Evolutionary conservation across 2,797 vertebrate species (phyloP), one percentile per base, ranked within the genome.

Genomic region (Zenarchopterus dispar): DNA sequence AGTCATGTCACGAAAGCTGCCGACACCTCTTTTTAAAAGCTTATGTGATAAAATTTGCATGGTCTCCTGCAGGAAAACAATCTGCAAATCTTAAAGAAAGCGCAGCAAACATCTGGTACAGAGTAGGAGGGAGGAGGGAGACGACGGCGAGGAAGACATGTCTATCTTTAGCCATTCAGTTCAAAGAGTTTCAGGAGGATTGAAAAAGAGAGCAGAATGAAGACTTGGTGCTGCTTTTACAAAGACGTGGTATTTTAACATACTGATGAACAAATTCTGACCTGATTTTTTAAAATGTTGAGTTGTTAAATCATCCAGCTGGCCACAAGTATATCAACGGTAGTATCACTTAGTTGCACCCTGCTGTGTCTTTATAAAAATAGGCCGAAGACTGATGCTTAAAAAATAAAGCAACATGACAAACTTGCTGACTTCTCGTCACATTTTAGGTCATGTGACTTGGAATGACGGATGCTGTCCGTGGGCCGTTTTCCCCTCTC

Each of bases 81-180:
- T 36, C 33, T 2, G 5, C 33, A 36, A 10, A 39, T 39, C 36
- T 39, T 15, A 39, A 39, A 63, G 59, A 62, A 74, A 51, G 52
- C 17, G 11, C 17, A 26, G 21, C 18, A 17, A 56, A 45, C 44
- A 71, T 71, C 70, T 51, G 33, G 55, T 24, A 19, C 72, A 31
- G 72, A 77, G 56, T 49, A 70, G 23, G 31, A 48, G 50, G 59
- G 58, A 26, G 49, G 54, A 75, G 61, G 10, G 63, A 44, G 65
- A 63, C 39, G 58, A 69, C 59, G 46, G 13, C 13, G 66, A 72
- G 51, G 69, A 77, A 59, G 52, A 68, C 5, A n/a, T 18, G 59
- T 75, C 88, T 85, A 88, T 87, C 79, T 89, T 88, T 89, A 88
- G 67, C 74, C 51, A 17, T 59, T 75, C 73, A 63, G 63, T 75